Conservation (phyloP, 2,797 vertebrate genomes). For the Astyanax mexicanus region DNA sequence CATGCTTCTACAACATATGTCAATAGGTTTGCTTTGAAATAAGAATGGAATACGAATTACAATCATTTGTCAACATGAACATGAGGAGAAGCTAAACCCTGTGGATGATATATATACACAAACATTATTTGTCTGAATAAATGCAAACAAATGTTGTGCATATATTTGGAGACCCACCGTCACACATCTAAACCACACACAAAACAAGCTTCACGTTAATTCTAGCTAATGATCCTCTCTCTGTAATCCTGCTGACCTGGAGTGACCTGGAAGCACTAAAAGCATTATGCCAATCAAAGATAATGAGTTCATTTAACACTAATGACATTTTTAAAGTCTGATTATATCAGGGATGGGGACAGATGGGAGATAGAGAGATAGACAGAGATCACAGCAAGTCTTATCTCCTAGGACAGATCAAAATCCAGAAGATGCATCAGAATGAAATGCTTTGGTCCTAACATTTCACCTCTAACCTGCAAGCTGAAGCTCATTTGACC, state of each 20-base stretch:
- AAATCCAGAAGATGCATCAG: background rate
- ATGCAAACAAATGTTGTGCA: background rate
- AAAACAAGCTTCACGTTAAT: constrained; percentile 51
- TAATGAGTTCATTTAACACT: constrained; percentile 63
- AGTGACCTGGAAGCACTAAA: constrained; percentile 41
- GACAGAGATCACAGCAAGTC: background rate
- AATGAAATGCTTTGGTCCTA: background rate
- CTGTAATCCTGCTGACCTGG: constrained; percentile 2
- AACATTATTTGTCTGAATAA: background rate
- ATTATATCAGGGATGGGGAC: constrained; percentile 43
- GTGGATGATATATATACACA: background rate
- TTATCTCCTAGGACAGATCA: background rate
- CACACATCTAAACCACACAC: background rate
- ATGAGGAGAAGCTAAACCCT: no score
- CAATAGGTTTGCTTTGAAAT: constrained; percentile 16
- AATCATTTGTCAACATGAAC: background rate
- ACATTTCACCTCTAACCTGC: background rate
- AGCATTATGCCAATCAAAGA: constrained; percentile 54
- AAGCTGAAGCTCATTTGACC: background rate
- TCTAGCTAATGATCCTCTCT: constrained; percentile 47
- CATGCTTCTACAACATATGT: constrained; percentile 21
- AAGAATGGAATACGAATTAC: constrained; percentile 3
- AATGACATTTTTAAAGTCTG: constrained; percentile 64
- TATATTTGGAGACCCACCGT: background rate
- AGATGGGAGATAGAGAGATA: background rate